phyloP scores from a whole-genome alignment of 2,888 invertebrate genomes.

The Drosophila prostipennis region DNA sequence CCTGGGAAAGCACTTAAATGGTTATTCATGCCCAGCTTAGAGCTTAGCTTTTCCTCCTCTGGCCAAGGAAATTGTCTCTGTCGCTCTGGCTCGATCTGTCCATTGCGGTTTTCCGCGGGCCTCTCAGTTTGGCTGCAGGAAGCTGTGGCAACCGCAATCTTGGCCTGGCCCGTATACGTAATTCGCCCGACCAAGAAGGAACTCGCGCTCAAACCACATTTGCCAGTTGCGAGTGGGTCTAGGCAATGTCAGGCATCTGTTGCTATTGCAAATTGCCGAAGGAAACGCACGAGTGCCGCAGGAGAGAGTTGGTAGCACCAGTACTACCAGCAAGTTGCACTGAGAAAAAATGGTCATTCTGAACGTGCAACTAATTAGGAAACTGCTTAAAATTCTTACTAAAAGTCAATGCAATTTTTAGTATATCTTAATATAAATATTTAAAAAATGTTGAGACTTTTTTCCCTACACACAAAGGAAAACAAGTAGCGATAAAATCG shows the following conservation, averaged over 20 bases:
- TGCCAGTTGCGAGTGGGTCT: conserved; percentile 32
- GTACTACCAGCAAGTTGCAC: neutral
- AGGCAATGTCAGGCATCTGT: conserved; percentile 63
- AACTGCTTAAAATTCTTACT: too few species aligned
- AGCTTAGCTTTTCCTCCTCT: conserved; percentile 57
- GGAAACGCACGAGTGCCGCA: conserved; percentile 77
- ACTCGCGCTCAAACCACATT: conserved; percentile 51
- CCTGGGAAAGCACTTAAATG: conserved; percentile 79
- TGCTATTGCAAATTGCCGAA: conserved; percentile 73
- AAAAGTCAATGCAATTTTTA: too few species aligned
- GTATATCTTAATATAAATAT: too few species aligned
- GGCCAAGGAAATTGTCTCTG: conserved; percentile 74
- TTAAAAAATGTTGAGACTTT: too few species aligned
- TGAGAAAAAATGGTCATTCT: neutral
- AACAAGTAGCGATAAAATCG: too few species aligned
- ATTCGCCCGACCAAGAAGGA: conserved; percentile 74
- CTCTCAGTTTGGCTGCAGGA: conserved; percentile 52
- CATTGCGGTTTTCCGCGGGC: conserved; percentile 49
- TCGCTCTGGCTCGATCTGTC: conserved; percentile 30
- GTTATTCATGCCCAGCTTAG: conserved; percentile 65
- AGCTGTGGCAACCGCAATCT: conserved; percentile 60
- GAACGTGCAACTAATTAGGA: too few species aligned
- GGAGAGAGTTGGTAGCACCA: conserved; percentile 46
- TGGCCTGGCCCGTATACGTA: conserved; percentile 70
- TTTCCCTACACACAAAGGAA: too few species aligned